Evolutionary conservation across 2,888 invertebrate species (phyloP).

Genomic region (Spicauda simplicius): DNA sequence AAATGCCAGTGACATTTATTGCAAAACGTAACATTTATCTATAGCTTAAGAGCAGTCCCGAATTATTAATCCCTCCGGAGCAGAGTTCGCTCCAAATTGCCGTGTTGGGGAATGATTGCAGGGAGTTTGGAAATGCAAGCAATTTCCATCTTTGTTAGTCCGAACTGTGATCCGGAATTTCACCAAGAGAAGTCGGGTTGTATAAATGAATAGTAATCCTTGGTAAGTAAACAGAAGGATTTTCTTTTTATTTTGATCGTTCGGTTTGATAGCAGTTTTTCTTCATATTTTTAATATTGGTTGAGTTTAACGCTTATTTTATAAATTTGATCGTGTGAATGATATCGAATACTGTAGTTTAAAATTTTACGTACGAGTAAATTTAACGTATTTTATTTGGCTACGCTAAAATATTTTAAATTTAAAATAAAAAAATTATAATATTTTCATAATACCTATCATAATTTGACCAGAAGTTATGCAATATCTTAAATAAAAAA

Average conservation of each 20-base stretch:
- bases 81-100: conserved; percentile 17
- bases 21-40: background rate
- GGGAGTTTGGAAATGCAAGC: conserved; percentile 32
- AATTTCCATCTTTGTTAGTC: conserved; percentile 34
- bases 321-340: no score
- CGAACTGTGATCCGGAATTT: conserved; percentile 20
- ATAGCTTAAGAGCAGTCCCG: conserved; percentile 14
- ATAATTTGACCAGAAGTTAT: no score
- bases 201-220: conserved; percentile 6
- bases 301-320: background rate
- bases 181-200: conserved; percentile 17
- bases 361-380: no score
- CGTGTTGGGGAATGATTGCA: conserved; percentile 17
- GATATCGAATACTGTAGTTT: no score
- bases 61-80: conserved; percentile 23
- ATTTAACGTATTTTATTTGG: no score
- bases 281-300: background rate
- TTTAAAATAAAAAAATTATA: no score
- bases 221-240: background rate
- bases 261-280: background rate
- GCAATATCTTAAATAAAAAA: no score
- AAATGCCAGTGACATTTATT: background rate
- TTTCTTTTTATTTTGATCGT: background rate
- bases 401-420: no score
- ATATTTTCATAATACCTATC: no score